These are phyloP conservation scores for Eufriesea mexicana DNA, from an alignment of 1,140 invertebrate species.

Conservation along the genomic window DNA sequence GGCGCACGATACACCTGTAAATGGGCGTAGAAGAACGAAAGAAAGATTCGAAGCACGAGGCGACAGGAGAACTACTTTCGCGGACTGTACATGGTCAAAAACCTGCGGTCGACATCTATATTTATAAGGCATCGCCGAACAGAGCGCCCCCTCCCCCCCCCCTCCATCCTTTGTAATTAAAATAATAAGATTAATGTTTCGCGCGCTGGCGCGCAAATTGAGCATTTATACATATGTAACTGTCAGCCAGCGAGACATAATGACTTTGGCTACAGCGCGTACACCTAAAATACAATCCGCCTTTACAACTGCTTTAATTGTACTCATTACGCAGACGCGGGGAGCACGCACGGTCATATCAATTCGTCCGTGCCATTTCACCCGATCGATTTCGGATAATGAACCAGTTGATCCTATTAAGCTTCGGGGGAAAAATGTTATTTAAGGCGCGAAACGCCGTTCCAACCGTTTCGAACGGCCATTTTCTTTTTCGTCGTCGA, in stretches of 20 bases:
- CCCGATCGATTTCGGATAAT: conserved; percentile 50
- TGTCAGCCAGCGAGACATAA: conserved; percentile 58
- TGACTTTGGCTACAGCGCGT: conserved; percentile 45
- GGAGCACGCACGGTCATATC: conserved; percentile 21
- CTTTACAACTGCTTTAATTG: conserved; percentile 48
- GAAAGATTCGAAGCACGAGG: background rate
- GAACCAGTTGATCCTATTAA: conserved; percentile 35
- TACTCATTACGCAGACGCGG: conserved; percentile 33
- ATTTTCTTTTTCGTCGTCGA: background rate
- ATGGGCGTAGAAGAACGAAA: background rate
- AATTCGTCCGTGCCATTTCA: conserved; percentile 25
- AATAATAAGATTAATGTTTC: conserved; percentile 68
- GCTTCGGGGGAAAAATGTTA: background rate
- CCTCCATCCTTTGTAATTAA: conserved; percentile 63
- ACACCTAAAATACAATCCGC: conserved; percentile 46
- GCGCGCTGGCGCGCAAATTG: conserved; percentile 60
- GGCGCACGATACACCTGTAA: too few relatives aligned
- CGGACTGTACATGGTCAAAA: conserved; percentile 59
- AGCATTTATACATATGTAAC: conserved; percentile 67
- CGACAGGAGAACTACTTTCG: conserved; percentile 27
- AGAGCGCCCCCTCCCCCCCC: conserved; percentile 33
- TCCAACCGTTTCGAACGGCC: too few relatives aligned
- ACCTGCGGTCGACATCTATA: conserved; percentile 55
- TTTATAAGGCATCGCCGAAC: conserved; percentile 62
- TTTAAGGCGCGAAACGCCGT: background rate